Conservation (phyloP, 2,888 invertebrate species). For the Rhyacophila evoluta region DNA sequence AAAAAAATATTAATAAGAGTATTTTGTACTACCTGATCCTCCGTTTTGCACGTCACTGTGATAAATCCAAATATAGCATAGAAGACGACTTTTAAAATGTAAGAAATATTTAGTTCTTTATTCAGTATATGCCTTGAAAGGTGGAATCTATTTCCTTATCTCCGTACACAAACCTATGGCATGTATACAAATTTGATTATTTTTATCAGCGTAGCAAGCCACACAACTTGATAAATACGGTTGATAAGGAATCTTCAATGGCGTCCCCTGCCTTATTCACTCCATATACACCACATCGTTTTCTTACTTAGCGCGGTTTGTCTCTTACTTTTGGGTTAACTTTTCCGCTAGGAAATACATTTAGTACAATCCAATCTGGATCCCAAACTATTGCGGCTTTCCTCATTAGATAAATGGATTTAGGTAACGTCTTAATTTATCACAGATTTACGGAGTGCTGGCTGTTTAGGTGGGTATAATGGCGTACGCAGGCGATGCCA, state of each 20-base stretch:
- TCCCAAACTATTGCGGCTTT: slow-evolving; percentile 21
- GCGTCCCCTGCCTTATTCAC: neutral
- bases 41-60: no score
- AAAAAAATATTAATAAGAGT: no score
- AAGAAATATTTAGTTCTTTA: no score
- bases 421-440: slow-evolving; percentile 19
- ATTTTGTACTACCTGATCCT: no score
- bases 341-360: slow-evolving; percentile 20
- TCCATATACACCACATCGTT: neutral
- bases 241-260: neutral
- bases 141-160: neutral
- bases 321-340: slow-evolving; percentile 13
- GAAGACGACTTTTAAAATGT: no score
- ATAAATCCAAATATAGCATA: no score
- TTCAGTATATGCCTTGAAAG: slow-evolving; percentile 9
- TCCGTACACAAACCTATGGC: no score
- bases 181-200: neutral
- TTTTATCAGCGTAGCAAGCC: neutral
- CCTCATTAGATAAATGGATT: slow-evolving; percentile 22
- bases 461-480: slow-evolving; percentile 3
- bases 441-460: slow-evolving; percentile 14
- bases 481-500: neutral
- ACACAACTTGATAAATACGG: neutral
- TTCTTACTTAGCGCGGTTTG: slow-evolving; percentile 19
- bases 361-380: slow-evolving; percentile 19